A percentile compares a stretch with the other conserved stretches of the same genome.
These are phyloP conservation scores for Parnassius glacialis DNA, from an alignment of 2,888 invertebrate genomes.

Conservation along the genomic window DNA sequence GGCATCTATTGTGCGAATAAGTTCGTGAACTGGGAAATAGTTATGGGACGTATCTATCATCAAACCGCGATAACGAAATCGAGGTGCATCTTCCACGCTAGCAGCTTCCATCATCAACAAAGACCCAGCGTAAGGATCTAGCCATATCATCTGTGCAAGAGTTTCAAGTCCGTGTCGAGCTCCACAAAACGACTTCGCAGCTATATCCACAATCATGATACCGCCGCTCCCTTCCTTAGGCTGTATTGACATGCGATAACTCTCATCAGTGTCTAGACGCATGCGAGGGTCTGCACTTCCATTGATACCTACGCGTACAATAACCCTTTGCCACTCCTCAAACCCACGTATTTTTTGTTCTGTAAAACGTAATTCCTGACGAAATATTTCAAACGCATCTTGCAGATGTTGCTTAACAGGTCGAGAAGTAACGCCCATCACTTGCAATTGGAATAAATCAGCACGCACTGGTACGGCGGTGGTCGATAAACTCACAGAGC, in stretches of 20 bases:
- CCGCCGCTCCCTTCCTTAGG: constrained; percentile 62
- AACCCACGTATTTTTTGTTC: constrained; percentile 55
- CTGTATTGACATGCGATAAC: constrained; percentile 83
- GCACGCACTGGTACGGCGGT: constrained; percentile 82
- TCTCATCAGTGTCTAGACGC: constrained; percentile 85
- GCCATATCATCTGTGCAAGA: constrained; percentile 88
- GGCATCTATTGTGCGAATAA: constrained; percentile 87
- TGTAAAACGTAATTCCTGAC: constrained; percentile 63
- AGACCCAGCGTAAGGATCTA: constrained; percentile 81
- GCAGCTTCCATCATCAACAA: constrained; percentile 84
- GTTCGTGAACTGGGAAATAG: constrained; percentile 86
- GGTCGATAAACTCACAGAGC: constrained; percentile 82
- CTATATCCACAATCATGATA: constrained; percentile 79
- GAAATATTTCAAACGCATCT: constrained; percentile 71
- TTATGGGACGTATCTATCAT: constrained; percentile 94
- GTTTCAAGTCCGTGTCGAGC: constrained; percentile 88
- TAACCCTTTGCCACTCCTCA: constrained; percentile 62
- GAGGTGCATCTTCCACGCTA: constrained; percentile 86
- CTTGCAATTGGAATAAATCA: constrained; percentile 72
- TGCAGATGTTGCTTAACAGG: constrained; percentile 55
- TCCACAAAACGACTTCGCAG: constrained; percentile 85
- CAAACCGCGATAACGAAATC: constrained; percentile 88
- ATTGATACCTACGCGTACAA: constrained; percentile 70
- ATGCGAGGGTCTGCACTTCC: constrained; percentile 74
- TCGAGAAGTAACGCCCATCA: constrained; percentile 49